phyloP scores from a whole-genome alignment of 2,113 vertebrate species.

The Carassius carassius region DNA sequence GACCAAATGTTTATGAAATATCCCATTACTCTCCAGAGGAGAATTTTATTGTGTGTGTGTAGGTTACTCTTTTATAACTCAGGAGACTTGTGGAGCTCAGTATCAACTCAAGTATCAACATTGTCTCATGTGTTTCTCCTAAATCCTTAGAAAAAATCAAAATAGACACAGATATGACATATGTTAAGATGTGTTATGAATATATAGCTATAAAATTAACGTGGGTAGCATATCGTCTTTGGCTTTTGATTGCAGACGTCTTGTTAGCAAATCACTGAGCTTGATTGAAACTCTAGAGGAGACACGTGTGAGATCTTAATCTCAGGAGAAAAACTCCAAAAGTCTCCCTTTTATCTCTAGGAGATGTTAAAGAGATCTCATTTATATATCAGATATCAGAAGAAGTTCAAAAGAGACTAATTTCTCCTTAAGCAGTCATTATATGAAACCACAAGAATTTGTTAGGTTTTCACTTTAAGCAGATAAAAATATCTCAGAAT shows the following conservation, averaged over 20 bases:
- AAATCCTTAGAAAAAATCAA: not conserved
- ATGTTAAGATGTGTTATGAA: not conserved
- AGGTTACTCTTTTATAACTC: no score
- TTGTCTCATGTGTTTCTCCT: not conserved
- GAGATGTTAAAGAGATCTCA: not conserved
- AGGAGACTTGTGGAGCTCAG: no score
- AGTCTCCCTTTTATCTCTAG: not conserved
- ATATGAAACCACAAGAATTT: not conserved
- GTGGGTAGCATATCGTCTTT: not conserved
- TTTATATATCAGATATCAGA: no score
- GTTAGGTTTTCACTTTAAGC: not conserved
- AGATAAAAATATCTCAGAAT: not conserved
- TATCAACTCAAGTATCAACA: no score
- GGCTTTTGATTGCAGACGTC: not conserved
- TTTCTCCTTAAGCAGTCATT: not conserved
- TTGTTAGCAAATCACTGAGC: not conserved
- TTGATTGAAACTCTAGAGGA: not conserved
- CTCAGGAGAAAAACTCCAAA: not conserved
- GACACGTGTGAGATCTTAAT: not conserved
- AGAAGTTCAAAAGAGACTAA: no score
- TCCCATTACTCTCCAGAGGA: not conserved
- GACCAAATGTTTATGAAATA: constrained; percentile 1
- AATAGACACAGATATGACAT: not conserved
- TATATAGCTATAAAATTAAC: not conserved
- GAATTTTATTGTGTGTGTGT: not conserved